These are phyloP conservation scores for Pipistrellus pygmaeus DNA, from an alignment of 2,797 vertebrate genomes.

Conservation along the genomic window DNA sequence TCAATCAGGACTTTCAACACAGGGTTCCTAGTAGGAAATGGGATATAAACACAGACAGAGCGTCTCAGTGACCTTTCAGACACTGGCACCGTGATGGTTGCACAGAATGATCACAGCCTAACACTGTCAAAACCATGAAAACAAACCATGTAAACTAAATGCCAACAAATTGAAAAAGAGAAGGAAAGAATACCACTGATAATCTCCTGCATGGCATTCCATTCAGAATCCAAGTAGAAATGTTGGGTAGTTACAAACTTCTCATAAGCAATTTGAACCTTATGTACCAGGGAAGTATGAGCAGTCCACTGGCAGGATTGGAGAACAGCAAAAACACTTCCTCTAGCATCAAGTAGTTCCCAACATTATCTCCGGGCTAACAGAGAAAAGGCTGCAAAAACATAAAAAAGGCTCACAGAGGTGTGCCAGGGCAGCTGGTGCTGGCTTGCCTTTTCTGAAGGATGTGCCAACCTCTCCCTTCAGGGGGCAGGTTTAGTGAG, in stretches of 20 bases:
- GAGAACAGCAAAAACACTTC: conserved; percentile 8
- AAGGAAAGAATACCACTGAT: not conserved
- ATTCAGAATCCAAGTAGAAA: conserved; percentile 7
- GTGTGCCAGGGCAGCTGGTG: not conserved
- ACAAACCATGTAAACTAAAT: conserved; percentile 68
- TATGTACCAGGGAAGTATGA: not conserved
- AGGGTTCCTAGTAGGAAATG: conserved; percentile 19
- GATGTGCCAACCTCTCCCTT: not conserved
- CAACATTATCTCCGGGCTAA: not conserved
- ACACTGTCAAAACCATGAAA: conserved; percentile 54
- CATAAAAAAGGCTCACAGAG: not conserved
- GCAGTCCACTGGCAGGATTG: not conserved
- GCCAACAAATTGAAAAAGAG: conserved; percentile 27
- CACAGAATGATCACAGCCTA: conserved; percentile 46
- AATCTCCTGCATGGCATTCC: not conserved
- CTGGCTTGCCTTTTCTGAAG: not conserved
- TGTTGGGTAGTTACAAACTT: not conserved
- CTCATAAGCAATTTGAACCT: not conserved
- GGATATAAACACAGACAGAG: conserved; percentile 15
- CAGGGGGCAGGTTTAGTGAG: not conserved
- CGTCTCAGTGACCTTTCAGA: conserved; percentile 63
- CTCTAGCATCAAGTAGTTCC: not conserved
- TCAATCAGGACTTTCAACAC: conserved; percentile 32
- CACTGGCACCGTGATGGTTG: conserved; percentile 30
- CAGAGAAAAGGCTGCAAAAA: not conserved